Percentiles rank a stretch among this genome's conserved stretches.
Conservation (phyloP, 2,797 vertebrate species). For the Mormyrops attenuatus region DNA sequence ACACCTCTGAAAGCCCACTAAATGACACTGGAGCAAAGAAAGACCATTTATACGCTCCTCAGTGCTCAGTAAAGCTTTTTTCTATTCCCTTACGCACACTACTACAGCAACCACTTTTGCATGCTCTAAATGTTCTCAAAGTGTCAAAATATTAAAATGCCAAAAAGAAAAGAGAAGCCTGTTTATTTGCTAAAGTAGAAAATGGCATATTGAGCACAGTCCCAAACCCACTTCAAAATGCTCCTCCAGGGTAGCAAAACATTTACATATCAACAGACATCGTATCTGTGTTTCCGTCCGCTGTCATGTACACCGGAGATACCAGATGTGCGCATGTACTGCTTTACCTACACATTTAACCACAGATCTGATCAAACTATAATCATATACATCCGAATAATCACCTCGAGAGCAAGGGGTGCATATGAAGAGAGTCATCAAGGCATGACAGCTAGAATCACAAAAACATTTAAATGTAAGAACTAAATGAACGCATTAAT, state of each 20-base stretch:
- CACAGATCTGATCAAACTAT: not conserved
- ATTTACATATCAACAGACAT: not conserved
- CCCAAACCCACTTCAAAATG: not conserved
- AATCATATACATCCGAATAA: not conserved
- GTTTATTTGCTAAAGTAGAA: not conserved
- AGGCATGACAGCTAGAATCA: not conserved
- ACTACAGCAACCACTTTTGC: not conserved
- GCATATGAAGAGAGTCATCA: conserved; percentile 5
- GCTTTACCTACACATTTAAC: not conserved
- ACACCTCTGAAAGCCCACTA: not conserved
- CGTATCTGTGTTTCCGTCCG: not conserved
- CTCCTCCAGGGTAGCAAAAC: not conserved
- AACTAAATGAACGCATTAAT: conserved; percentile 4
- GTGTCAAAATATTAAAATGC: not conserved
- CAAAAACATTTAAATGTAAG: not conserved
- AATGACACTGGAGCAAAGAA: not conserved
- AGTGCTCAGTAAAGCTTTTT: not conserved
- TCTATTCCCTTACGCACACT: not conserved
- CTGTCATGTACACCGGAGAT: not conserved
- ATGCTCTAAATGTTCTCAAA: not conserved
- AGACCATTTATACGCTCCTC: not conserved
- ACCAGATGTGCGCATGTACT: not conserved
- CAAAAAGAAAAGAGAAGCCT: not conserved
- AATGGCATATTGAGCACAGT: not conserved
- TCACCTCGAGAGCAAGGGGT: not conserved